Percentiles rank a stretch among this genome's conserved stretches.
Evolutionary conservation across 2,113 vertebrate genomes (phyloP).

Genomic region (Aegotheles bennettii): DNA sequence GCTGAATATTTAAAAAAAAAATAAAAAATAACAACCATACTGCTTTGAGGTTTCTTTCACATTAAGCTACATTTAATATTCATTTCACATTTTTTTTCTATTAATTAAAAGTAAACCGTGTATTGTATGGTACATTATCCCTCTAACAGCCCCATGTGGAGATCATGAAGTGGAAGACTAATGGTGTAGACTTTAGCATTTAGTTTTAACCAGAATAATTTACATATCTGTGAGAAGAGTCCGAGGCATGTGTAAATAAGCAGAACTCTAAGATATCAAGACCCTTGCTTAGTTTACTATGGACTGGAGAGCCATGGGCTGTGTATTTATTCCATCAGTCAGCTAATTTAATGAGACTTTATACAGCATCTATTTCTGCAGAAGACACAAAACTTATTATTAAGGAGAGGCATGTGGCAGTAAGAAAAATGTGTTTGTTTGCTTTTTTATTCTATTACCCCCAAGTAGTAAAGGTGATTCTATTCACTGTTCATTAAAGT

Average conservation of each 20-base stretch:
- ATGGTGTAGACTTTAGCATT: slow-evolving; percentile 99
- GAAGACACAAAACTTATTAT: slow-evolving; percentile 97
- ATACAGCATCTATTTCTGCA: slow-evolving; percentile 86
- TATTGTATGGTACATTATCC: slow-evolving; percentile 99
- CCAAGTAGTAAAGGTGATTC: slow-evolving; percentile 94
- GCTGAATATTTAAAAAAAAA: slow-evolving; percentile 70
- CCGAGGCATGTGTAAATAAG: slow-evolving; percentile 94
- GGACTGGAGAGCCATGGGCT: slow-evolving; percentile 74
- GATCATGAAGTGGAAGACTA: slow-evolving; percentile 99
- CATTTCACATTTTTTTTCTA: slow-evolving; percentile 93
- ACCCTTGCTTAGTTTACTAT: slow-evolving; percentile 76
- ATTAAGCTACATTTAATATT: slow-evolving; percentile 98
- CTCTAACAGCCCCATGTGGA: slow-evolving; percentile 99
- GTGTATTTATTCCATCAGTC: slow-evolving; percentile 85
- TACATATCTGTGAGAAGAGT: slow-evolving; percentile 93
- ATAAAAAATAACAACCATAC: slow-evolving; percentile 56
- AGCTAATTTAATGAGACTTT: slow-evolving; percentile 98
- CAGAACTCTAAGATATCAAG: slow-evolving; percentile 82
- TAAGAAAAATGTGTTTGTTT: slow-evolving; percentile 97
- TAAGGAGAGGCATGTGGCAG: slow-evolving; percentile 96
- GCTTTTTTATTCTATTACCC: slow-evolving; percentile 91
- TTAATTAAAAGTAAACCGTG: slow-evolving; percentile 99
- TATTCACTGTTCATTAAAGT: slow-evolving; percentile 93
- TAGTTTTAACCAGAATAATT: slow-evolving; percentile 92
- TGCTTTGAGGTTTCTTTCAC: slow-evolving; percentile 82